These are phyloP conservation scores for Apodemia mormo DNA, from an alignment of 2,888 invertebrate genomes.

Conservation along the genomic window DNA sequence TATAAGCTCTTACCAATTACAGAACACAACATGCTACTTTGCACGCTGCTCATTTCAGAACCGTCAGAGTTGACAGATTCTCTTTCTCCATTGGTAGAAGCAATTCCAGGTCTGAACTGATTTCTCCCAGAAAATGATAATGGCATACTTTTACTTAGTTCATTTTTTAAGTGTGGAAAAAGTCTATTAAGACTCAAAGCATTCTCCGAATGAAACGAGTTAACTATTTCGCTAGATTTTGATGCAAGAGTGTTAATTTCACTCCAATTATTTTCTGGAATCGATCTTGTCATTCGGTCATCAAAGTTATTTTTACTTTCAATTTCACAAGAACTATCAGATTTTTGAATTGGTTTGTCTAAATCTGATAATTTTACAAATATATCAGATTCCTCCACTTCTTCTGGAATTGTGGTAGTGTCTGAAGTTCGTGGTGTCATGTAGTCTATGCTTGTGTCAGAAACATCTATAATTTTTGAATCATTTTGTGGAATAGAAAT, in stretches of 20 bases:
- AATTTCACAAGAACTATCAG: conserved; percentile 42
- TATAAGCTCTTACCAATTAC: conserved; percentile 63
- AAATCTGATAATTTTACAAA: conserved; percentile 91
- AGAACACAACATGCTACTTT: conserved; percentile 81
- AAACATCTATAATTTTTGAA: conserved; percentile 30
- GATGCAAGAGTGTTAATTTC: conserved; percentile 77
- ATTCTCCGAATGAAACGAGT: conserved; percentile 81
- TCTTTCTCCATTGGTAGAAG: conserved; percentile 56
- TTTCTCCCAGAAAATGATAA: conserved; percentile 60
- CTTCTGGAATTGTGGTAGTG: conserved; percentile 43
- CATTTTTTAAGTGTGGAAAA: conserved; percentile 83
- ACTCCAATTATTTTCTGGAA: conserved; percentile 86
- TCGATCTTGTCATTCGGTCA: conserved; percentile 85
- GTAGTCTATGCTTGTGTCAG: conserved; percentile 24
- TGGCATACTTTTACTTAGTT: conserved; percentile 71
- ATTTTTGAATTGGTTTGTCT: conserved; percentile 83
- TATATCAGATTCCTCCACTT: conserved; percentile 50
- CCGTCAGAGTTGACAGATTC: conserved; percentile 77
- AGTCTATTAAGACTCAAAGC: conserved; percentile 81
- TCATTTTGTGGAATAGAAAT: conserved; percentile 46
- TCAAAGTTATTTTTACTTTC: conserved; percentile 49
- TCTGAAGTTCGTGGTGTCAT: conserved; percentile 28
- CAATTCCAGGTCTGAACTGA: conserved; percentile 46
- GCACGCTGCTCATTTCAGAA: conserved; percentile 79
- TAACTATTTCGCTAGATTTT: conserved; percentile 83